phyloP scores from a whole-genome alignment of 2,888 invertebrate species.

The Timema podura region DNA sequence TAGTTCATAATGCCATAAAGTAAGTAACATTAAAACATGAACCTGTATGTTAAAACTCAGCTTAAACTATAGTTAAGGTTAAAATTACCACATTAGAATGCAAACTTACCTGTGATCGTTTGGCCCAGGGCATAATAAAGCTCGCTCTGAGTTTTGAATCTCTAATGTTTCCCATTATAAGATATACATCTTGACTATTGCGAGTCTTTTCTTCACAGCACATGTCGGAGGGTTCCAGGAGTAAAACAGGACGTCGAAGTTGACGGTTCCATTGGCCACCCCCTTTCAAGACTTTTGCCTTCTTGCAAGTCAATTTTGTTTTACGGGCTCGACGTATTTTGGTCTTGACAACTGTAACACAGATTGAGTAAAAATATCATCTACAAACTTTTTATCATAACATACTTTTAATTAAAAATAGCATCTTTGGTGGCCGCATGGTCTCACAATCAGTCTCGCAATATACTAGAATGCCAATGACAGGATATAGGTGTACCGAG shows the following conservation, averaged over 20 bases:
- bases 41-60: too few relatives aligned
- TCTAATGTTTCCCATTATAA: slow-evolving; percentile 44
- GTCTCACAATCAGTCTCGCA: too few relatives aligned
- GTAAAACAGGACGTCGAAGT: slow-evolving; percentile 40
- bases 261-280: slow-evolving; percentile 38
- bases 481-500: too few relatives aligned
- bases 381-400: not conserved
- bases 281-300: slow-evolving; percentile 41
- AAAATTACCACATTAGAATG: too few relatives aligned
- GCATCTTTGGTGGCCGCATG: not conserved
- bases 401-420: slow-evolving; percentile 1
- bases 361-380: not conserved
- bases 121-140: slow-evolving; percentile 46
- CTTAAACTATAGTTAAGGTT: too few relatives aligned
- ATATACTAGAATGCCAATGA: too few relatives aligned
- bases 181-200: slow-evolving; percentile 35
- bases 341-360: slow-evolving; percentile 40
- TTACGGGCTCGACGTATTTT: slow-evolving; percentile 41
- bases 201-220: slow-evolving; percentile 42
- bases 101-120: slow-evolving; percentile 35
- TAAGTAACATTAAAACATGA: too few relatives aligned
- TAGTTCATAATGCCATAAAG: too few relatives aligned
- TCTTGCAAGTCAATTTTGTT: slow-evolving; percentile 41
- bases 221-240: slow-evolving; percentile 41
- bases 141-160: slow-evolving; percentile 41